These are phyloP conservation scores for Guaruba guarouba DNA, from an alignment of 2,113 vertebrate genomes.

Conservation along the genomic window DNA sequence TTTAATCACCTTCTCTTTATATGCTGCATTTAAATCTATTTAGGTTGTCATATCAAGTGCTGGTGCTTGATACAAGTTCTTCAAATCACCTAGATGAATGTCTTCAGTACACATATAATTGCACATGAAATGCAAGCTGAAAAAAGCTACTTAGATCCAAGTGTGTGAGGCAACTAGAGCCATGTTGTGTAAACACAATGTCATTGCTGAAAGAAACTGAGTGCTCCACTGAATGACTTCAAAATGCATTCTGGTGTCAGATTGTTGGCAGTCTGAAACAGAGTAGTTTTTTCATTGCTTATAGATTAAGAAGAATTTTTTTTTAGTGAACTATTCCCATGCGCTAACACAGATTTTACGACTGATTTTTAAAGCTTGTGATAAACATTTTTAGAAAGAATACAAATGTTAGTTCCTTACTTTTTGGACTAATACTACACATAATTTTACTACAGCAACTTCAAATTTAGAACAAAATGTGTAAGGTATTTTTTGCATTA, in stretches of 20 bases:
- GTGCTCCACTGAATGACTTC: neutral
- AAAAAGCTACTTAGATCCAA: slow-evolving; percentile 27
- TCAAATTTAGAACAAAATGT: neutral
- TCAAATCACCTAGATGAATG: slow-evolving; percentile 11
- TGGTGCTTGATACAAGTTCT: slow-evolving; percentile 6
- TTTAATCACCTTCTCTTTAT: slow-evolving; percentile 37
- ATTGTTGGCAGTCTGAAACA: neutral
- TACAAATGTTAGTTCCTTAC: neutral
- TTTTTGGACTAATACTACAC: neutral
- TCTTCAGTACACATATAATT: neutral
- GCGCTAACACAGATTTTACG: neutral
- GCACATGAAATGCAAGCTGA: slow-evolving; percentile 11
- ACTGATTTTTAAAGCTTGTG: neutral
- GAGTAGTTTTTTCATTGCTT: neutral
- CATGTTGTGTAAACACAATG: neutral
- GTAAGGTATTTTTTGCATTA: neutral
- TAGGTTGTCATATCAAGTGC: neutral
- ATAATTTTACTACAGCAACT: neutral
- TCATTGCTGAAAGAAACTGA: neutral
- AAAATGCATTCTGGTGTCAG: neutral
- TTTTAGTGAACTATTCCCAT: neutral
- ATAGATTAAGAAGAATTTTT: neutral
- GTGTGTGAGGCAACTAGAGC: neutral
- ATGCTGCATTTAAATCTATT: slow-evolving; percentile 7
- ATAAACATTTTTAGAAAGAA: neutral